Evolutionary conservation across 1,140 invertebrate species (phyloP).

Genomic region (Xylocopa sonorina): DNA sequence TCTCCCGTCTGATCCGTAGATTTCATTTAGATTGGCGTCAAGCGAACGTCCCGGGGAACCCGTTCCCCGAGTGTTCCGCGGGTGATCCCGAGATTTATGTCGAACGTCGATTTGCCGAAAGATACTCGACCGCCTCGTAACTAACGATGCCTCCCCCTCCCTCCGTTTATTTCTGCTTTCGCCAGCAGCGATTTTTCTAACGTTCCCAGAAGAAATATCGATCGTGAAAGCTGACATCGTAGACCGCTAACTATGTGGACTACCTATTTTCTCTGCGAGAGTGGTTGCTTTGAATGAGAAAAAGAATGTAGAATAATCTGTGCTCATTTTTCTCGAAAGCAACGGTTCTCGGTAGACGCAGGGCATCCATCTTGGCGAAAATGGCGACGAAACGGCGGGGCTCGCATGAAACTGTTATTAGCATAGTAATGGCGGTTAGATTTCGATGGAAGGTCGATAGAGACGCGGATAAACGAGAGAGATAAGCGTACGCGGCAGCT

Average conservation of each 20-base stretch:
- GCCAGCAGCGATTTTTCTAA: neutral
- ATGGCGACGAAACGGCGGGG: neutral
- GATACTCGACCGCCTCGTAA: constrained; percentile 20
- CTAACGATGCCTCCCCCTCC: neutral
- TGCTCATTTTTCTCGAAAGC: no score
- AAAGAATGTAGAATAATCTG: no score
- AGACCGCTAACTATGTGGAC: no score
- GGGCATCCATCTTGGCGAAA: neutral
- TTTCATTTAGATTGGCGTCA: constrained; percentile 70
- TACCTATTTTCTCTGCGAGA: no score
- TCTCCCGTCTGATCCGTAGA: constrained; percentile 59
- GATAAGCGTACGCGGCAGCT: constrained; percentile 11
- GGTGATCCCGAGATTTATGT: constrained; percentile 40
- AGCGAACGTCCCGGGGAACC: constrained; percentile 30
- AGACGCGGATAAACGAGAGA: constrained; percentile 42
- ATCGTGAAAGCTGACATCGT: no score
- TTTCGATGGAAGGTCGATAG: constrained; percentile 52
- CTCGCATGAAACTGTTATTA: constrained; percentile 33
- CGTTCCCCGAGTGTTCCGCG: constrained; percentile 24
- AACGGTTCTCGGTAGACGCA: no score
- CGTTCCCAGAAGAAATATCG: neutral
- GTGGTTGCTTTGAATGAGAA: no score
- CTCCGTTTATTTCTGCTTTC: neutral
- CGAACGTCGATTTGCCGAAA: constrained; percentile 37
- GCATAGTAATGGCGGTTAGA: constrained; percentile 51